Base-by-base conservation (phyloP, 1,140 invertebrate species). In the Neotoxoptera formosana region DNA sequence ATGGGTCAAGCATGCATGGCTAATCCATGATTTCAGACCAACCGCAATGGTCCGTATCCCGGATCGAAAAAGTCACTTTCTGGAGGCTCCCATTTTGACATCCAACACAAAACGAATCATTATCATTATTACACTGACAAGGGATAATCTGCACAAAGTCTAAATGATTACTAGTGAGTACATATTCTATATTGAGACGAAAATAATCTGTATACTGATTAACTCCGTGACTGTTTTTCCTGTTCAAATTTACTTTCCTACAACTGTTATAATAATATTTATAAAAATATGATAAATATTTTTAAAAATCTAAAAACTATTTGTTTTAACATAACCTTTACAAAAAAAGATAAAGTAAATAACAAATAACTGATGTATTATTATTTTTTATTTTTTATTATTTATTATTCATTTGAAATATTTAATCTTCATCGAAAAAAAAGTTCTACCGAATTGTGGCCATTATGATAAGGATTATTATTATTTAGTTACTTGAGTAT, bases 111-210 rank as follows among this genome's bases (percentile, higher is more conserved):
- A 76, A 76, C 60, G 60, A 76, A 76, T 76, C n/a, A n/a, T 76
- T 76, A 76, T 76, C 60, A 76, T 76, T 76, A 76, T 76, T n/a
- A 76, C n/a, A 76, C 11, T 76, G 60, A 76, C 60, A 76, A n/a
- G 60, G 60, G 60, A 76, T 76, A 76, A 76, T 76, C 60, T 6
- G 60, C n/a, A 76, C 60, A 76, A 76, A 76, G 60, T 76, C 60
- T 76, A 76, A 76, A 76, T 76, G 60, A 76, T 76, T 76, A 76
- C 60, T 30, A 76, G 60, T 17, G n/a, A 30, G 30, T 76, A 67
- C 4, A 67, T 67, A n/a, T 76, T 30, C 60, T n/a, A 76, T 76
- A 76, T 76, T 76, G 60, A 76, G n/a, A 76, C 60, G 30, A 17
- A 76, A 76, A 76, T 76, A 30, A 76, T 41, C 41, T 41, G n/a